Base-by-base conservation (phyloP, 2,797 vertebrate genomes). In the Microhierax caerulescens region DNA sequence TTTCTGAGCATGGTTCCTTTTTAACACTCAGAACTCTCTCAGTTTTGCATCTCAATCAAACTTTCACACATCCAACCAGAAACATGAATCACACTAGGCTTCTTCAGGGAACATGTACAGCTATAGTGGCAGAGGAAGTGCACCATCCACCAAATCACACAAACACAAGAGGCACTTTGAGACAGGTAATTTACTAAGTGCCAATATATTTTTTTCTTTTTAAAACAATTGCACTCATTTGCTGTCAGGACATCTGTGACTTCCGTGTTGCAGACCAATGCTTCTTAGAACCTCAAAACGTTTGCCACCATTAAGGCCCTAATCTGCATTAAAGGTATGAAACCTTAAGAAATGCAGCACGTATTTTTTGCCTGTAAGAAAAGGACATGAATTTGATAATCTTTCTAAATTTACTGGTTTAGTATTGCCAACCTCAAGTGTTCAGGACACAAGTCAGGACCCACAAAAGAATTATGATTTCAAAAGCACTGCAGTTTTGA, bases 31-130 rank as follows among this genome's bases (percentile, higher is more conserved):
- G 56, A 82, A 78, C 63, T 36, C 65, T 75, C 74, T 73, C 83
- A 56, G 87, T 90, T 95, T 91, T 95, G 92, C 84, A 97, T 92
- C 86, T 96, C 94, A 88, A 67, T 86, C 85, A 90, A 96, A 96
- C 84, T 83, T 95, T 96, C 93, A 95, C 92, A 94, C 91, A 95
- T 96, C 61, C 88, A 93, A 74, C 64, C 57, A 95, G 91, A 94
- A 95, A 85, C 68, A 96, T 92, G 90, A 96, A 96, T 96, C 86
- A 95, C 91, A 64, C 93, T 41, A 27, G 60, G 81, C 92, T 95
- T 96, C 89, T 96, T 95, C 91, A 64, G 94, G 88, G 56, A 96
- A 85, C 43, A 6, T 4, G 28, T 24, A 75, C 77, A 87, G 78
- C 61, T 73, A 78, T 34, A 91, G 88, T 47, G 82, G 63, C 82